A percentile compares a stretch with the other conserved stretches of the same genome.
phyloP scores from a whole-genome alignment of 2,797 vertebrate species.

The Peromyscus melanophrys region DNA sequence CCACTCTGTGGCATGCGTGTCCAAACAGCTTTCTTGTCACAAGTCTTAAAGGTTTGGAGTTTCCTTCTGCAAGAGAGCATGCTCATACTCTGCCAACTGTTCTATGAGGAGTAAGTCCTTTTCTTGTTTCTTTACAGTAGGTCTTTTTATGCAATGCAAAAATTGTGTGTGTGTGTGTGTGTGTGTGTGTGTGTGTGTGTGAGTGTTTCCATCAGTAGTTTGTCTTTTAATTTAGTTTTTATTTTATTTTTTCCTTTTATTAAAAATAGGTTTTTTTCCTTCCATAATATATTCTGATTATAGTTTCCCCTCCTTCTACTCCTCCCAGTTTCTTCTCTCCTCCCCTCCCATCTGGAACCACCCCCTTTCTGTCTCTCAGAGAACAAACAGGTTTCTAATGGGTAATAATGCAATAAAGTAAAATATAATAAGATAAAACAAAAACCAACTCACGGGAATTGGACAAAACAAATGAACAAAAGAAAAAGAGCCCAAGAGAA shows the following conservation, averaged over 20 bases:
- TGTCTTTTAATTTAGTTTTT: slow-evolving; percentile 24
- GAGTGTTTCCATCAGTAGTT: not conserved
- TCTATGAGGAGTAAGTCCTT: not conserved
- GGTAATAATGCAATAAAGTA: not conserved
- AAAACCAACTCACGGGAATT: not conserved
- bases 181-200: not conserved
- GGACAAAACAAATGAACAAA: not conserved
- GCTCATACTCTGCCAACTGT: not conserved
- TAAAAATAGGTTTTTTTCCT: slow-evolving; percentile 10
- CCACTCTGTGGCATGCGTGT: not conserved
- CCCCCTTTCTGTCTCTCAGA: not conserved
- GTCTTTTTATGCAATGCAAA: not conserved
- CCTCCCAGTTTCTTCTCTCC: not conserved
- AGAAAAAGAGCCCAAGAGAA: not conserved
- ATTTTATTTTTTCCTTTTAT: not conserved
- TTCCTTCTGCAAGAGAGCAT: not conserved
- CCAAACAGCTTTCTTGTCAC: not conserved
- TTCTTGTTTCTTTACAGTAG: slow-evolving; percentile 3
- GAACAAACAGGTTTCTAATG: not conserved
- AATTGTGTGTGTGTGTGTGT: not conserved
- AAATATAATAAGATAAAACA: not conserved
- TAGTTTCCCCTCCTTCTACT: too few species aligned
- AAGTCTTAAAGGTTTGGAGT: not conserved
- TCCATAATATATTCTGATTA: not conserved
- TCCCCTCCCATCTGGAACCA: not conserved